Conservation (phyloP, 2,888 invertebrate genomes). For the Cheilosia grossa region DNA sequence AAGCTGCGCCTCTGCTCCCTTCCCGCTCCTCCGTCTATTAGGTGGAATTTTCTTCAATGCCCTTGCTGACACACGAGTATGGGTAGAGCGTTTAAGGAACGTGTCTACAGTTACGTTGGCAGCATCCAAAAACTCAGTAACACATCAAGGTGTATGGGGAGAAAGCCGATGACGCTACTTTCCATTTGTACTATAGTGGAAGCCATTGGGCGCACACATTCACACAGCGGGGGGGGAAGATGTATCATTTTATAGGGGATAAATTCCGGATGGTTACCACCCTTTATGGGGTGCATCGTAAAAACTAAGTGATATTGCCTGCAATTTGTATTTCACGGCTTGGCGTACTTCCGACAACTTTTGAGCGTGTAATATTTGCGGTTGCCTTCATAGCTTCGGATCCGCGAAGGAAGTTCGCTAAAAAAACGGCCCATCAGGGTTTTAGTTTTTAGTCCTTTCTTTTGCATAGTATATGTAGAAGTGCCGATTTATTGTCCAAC, state of each 20-base stretch:
- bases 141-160: constrained; percentile 55
- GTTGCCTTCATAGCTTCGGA: constrained; percentile 31
- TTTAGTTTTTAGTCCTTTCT: not conserved
- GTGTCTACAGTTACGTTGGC: constrained; percentile 54
- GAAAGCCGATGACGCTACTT: constrained; percentile 48
- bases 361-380: constrained; percentile 72
- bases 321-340: constrained; percentile 75
- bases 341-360: constrained; percentile 74
- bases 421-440: constrained; percentile 26
- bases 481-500: constrained; percentile 37
- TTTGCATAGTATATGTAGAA: constrained; percentile 22
- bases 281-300: constrained; percentile 75
- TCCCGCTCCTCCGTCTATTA: constrained; percentile 15
- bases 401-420: constrained; percentile 8
- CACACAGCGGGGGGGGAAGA: constrained; percentile 49
- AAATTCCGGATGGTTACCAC: constrained; percentile 75
- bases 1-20: constrained; percentile 22
- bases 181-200: not conserved
- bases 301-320: constrained; percentile 75
- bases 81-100: constrained; percentile 55
- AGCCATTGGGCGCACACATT: not conserved
- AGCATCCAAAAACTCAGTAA: constrained; percentile 52
- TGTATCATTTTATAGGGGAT: constrained; percentile 74
- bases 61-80: constrained; percentile 32
- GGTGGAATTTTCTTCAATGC: constrained; percentile 49